These are phyloP conservation scores for Ceramica pisi DNA, from an alignment of 2,888 invertebrate species.

Conservation along the genomic window DNA sequence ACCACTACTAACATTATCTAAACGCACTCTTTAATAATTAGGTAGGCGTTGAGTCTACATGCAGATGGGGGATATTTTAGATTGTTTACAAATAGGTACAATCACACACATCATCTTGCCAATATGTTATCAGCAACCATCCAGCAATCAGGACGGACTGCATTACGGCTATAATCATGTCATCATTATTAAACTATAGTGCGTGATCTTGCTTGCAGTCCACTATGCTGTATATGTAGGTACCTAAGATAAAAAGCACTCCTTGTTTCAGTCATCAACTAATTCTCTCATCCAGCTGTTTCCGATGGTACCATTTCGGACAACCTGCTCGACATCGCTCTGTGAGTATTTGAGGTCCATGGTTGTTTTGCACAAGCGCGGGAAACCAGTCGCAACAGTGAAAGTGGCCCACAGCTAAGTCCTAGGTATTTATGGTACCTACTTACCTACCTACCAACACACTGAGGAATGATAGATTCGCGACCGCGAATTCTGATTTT, in stretches of 20 bases:
- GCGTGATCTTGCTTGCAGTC: no score
- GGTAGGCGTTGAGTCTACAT: not conserved
- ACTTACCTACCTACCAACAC: not conserved
- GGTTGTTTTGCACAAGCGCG: slow-evolving; percentile 13
- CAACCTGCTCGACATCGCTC: not conserved
- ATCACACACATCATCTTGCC: not conserved
- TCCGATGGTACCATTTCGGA: not conserved
- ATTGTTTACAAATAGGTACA: not conserved
- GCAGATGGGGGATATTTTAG: not conserved
- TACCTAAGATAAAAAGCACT: no score
- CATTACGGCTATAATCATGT: no score
- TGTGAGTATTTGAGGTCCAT: not conserved
- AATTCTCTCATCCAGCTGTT: not conserved
- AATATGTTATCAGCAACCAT: not conserved
- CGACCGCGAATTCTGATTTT: not conserved
- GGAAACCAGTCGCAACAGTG: slow-evolving; percentile 5
- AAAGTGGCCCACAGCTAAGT: slow-evolving; percentile 18
- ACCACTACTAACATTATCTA: not conserved
- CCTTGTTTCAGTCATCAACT: not conserved
- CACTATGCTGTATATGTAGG: no score
- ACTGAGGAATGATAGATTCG: not conserved
- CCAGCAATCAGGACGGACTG: not conserved
- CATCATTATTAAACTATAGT: no score
- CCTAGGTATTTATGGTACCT: not conserved
- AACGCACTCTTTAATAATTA: not conserved